Conservation (phyloP, 2,113 vertebrate species). For the Trochalopteron elliotii region DNA sequence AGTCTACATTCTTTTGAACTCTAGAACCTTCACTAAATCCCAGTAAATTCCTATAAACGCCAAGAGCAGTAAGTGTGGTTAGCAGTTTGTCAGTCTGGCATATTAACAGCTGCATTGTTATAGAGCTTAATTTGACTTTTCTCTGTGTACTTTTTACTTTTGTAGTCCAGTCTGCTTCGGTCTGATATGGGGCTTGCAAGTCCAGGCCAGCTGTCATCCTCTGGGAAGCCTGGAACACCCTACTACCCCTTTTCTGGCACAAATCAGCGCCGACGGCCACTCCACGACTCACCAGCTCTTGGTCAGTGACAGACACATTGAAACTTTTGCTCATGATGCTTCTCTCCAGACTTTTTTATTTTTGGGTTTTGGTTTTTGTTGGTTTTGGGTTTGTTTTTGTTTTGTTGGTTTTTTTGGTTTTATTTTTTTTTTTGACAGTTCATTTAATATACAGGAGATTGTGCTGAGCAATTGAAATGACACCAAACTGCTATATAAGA, state of each 20-base stretch:
- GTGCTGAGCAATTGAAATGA: neutral
- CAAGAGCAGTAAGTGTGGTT: neutral
- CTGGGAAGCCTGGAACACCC: constrained; percentile 86
- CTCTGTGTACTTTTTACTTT: constrained; percentile 64
- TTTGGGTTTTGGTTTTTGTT: neutral
- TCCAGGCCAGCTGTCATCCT: constrained; percentile 81
- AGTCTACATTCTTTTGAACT: neutral
- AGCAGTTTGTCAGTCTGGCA: neutral
- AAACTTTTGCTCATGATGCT: neutral
- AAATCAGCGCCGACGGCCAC: constrained; percentile 88
- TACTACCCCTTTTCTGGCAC: constrained; percentile 87
- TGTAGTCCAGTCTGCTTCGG: constrained; percentile 83
- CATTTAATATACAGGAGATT: neutral
- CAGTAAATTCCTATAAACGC: neutral
- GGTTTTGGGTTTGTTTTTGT: neutral
- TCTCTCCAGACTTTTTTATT: neutral
- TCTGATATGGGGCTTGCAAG: constrained; percentile 85
- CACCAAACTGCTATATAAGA: neutral
- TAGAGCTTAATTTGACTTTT: neutral
- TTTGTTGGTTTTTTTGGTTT: neutral
- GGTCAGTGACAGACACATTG: constrained; percentile 71
- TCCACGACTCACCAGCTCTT: constrained; percentile 84
- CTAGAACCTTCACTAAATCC: neutral
- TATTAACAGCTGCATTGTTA: neutral
- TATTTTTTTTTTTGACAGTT: neutral